Evolutionary conservation across 2,113 vertebrate genomes (phyloP).

Genomic region (Benitochromis conjunctus): DNA sequence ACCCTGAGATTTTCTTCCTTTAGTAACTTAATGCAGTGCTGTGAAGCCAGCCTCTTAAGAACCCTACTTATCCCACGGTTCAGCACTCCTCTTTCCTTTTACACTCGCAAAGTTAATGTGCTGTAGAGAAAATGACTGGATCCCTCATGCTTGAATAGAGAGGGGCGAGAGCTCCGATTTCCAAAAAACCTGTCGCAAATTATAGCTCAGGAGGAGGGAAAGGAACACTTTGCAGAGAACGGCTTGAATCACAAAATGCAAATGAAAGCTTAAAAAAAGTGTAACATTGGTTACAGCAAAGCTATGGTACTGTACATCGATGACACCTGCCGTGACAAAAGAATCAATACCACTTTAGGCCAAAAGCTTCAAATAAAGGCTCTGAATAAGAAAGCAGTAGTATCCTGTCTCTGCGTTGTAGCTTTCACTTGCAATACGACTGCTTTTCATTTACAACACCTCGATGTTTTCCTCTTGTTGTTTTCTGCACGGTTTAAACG

Average conservation of each 20-base stretch:
- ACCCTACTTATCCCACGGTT: slow-evolving; percentile 22
- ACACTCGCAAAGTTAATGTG: slow-evolving; percentile 35
- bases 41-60: neutral
- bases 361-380: neutral
- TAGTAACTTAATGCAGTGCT: neutral
- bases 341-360: neutral
- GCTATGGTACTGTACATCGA: neutral
- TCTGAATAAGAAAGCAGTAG: neutral
- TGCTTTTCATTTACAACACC: neutral
- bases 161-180: neutral
- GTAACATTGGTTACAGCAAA: neutral
- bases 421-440: neutral
- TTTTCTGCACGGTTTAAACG: neutral
- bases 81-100: slow-evolving; percentile 33
- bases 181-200: neutral
- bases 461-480: neutral
- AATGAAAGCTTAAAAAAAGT: neutral
- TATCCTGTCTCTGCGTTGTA: neutral
- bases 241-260: neutral
- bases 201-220: neutral
- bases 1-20: slow-evolving; percentile 1
- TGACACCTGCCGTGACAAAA: neutral
- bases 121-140: slow-evolving; percentile 35
- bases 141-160: slow-evolving; percentile 6
- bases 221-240: neutral